These are phyloP conservation scores for Neolamprologus modestus DNA, from an alignment of 2,113 vertebrate species.

Conservation along the genomic window DNA sequence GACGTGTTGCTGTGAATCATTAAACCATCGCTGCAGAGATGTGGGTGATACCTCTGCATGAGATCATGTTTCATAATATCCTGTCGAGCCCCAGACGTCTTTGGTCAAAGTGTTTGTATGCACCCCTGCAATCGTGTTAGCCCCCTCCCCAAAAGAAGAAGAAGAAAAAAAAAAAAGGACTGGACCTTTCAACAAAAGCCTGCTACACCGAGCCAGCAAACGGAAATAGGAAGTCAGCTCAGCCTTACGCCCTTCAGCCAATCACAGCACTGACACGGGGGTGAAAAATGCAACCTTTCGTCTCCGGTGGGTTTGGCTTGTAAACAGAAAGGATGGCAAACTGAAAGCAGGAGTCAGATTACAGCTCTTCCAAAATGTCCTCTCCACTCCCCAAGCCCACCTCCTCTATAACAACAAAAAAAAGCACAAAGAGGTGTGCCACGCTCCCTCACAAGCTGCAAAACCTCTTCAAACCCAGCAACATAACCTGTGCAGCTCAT, in stretches of 20 bases:
- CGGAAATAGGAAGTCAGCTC: conserved; percentile 63
- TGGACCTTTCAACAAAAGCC: conserved; percentile 56
- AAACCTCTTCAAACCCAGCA: background rate
- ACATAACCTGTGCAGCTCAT: background rate
- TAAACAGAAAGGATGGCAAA: conserved; percentile 36
- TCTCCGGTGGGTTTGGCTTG: conserved; percentile 32
- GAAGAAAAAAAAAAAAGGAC: background rate
- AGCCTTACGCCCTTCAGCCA: conserved; percentile 8
- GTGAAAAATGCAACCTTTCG: conserved; percentile 49
- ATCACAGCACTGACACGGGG: background rate
- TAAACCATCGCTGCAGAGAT: background rate
- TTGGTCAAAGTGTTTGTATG: background rate
- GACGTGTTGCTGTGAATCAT: background rate
- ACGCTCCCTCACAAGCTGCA: background rate
- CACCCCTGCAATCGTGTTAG: background rate
- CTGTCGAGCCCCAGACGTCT: background rate
- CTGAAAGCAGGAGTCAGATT: conserved; percentile 67
- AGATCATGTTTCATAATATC: conserved; percentile 28
- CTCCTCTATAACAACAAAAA: background rate
- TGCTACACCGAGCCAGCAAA: conserved; percentile 16
- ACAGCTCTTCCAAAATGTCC: conserved; percentile 18
- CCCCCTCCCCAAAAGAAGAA: background rate
- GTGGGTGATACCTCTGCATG: conserved; percentile 2
- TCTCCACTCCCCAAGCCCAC: conserved; percentile 8
- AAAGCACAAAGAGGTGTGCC: background rate